phyloP scores from a whole-genome alignment of 2,113 vertebrate genomes.

The Porphyrio hochstetteri region DNA sequence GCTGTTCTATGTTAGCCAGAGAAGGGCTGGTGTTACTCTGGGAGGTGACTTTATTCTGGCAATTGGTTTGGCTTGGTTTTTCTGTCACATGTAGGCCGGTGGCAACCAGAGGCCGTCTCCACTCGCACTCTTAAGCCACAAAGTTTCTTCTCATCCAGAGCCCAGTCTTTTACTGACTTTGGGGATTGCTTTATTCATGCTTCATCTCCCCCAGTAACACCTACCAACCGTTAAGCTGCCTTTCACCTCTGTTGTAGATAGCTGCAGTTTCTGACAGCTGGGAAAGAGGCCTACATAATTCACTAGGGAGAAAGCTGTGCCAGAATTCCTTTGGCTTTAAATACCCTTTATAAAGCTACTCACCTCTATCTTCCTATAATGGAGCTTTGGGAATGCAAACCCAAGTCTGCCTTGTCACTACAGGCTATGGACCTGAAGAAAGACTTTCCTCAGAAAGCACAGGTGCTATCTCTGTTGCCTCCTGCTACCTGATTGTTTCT shows the following conservation, averaged over 20 bases:
- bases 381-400: not conserved
- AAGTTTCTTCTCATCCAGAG: not conserved
- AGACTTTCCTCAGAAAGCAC: not conserved
- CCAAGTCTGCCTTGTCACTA: not conserved
- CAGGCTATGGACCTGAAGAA: not conserved
- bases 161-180: not conserved
- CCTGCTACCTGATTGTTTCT: not conserved
- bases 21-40: not conserved
- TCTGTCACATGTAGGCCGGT: not conserved
- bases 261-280: not conserved
- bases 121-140: not conserved
- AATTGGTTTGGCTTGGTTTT: not conserved
- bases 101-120: not conserved
- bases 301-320: not conserved
- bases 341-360: not conserved
- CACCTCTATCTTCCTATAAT: not conserved
- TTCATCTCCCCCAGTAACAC: not conserved
- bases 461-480: not conserved
- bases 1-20: not conserved
- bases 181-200: not conserved
- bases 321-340: constrained; percentile 6
- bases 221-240: not conserved
- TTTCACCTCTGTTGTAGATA: not conserved
- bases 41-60: not conserved
- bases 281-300: not conserved